Evolutionary conservation across 2,113 vertebrate genomes (phyloP).

Genomic region (Platanista minor): DNA sequence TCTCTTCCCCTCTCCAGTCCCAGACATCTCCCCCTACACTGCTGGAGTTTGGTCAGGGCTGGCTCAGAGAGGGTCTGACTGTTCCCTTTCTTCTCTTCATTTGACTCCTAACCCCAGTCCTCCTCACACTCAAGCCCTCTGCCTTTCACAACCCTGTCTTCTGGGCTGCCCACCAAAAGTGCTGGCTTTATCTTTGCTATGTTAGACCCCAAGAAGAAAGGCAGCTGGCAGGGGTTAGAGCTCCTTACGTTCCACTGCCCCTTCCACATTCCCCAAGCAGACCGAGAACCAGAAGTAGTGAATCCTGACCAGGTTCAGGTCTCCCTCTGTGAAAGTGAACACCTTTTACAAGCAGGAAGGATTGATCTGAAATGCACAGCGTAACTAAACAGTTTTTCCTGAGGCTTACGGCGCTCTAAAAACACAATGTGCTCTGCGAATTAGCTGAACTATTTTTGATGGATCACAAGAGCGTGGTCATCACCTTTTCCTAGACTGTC

Average conservation of each 20-base stretch:
- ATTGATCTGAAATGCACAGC: background rate
- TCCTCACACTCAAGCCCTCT: background rate
- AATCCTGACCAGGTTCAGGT: background rate
- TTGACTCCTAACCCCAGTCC: background rate
- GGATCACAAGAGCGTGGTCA: background rate
- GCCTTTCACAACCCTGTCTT: background rate
- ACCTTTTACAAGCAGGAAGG: background rate
- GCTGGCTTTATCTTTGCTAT: background rate
- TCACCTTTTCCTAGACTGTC: background rate
- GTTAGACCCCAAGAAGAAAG: background rate
- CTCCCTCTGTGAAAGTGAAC: background rate
- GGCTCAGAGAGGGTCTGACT: background rate
- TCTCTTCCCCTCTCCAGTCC: background rate
- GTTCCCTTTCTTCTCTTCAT: background rate
- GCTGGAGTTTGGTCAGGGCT: background rate
- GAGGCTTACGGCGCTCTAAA: background rate
- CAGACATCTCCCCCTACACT: background rate
- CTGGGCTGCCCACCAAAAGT: background rate
- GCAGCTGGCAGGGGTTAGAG: background rate
- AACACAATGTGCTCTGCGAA: background rate
- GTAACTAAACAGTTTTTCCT: background rate
- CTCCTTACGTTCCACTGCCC: background rate
- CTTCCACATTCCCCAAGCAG: background rate
- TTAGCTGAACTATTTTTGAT: background rate
- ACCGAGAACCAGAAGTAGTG: background rate